A percentile compares a stretch with the other conserved stretches of the same genome.
These are phyloP conservation scores for Polypterus senegalus DNA, from an alignment of 2,113 vertebrate species.

Conservation along the genomic window DNA sequence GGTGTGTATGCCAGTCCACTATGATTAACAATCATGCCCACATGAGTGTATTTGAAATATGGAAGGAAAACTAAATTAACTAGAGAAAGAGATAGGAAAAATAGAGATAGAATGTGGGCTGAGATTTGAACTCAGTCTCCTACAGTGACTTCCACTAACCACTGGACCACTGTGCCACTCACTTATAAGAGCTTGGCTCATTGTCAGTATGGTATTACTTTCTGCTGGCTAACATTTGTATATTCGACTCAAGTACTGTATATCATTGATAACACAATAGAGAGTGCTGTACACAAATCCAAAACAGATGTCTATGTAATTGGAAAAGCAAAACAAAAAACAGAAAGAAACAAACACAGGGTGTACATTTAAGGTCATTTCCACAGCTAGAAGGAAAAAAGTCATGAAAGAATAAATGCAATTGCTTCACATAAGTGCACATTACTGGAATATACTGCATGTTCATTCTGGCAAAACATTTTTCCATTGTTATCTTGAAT, in stretches of 20 bases:
- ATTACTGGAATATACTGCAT: slow-evolving; percentile 21
- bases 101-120: background rate
- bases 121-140: no score
- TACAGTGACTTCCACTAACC: no score
- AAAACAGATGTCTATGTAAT: slow-evolving; percentile 36
- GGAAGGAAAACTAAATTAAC: no score
- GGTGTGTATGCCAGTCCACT: no score
- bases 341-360: slow-evolving; percentile 31
- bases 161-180: no score
- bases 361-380: slow-evolving; percentile 25
- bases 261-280: slow-evolving; percentile 36
- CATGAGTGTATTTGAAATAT: no score
- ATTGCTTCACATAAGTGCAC: slow-evolving; percentile 22
- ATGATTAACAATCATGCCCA: no score
- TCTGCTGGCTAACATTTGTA: slow-evolving; percentile 29
- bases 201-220: slow-evolving; percentile 33
- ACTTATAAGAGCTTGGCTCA: slow-evolving; percentile 22
- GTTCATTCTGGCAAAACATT: slow-evolving; percentile 15
- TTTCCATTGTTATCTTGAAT: slow-evolving; percentile 8
- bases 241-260: slow-evolving; percentile 29
- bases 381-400: slow-evolving; percentile 17
- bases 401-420: slow-evolving; percentile 11
- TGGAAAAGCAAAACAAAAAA: slow-evolving; percentile 22
- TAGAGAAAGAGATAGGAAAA: no score
- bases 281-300: slow-evolving; percentile 30